Evolutionary conservation across 2,888 invertebrate species (phyloP), one percentile per base, ranked within the genome.

Genomic region (Ditula angustiorana): DNA sequence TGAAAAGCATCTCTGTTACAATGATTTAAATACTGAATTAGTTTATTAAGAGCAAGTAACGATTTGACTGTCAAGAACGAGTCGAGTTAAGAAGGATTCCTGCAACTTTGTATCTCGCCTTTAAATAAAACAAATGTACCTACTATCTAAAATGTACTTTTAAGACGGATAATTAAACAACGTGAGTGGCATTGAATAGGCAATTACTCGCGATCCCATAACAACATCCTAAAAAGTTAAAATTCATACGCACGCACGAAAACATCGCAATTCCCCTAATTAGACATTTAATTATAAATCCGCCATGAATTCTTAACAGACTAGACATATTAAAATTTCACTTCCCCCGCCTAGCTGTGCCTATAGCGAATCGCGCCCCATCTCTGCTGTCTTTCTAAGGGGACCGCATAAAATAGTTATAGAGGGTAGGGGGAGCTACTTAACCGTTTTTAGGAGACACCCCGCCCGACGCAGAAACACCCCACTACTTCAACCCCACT

Each of bases 401-500:
- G 92, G 91, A 90, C 92, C 88, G 82, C 90, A 92, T 92, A 92
- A 92, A 92, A 92, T 92, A 92, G 92, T 92, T 92, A 92, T 90
- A 88, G 87, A 87, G 88, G 84, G 86, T 80, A 83, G 89, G 88
- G 89, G 88, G 85, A 87, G 91, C 92, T 92, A 92, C 92, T 92
- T 92, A 91, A 90, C 91, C 90, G 92, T 92, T 92, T 92, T 92
- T 92, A 92, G 92, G 91, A 90, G 91, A 88, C 90, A 86, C 91
- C 92, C 92, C 90, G 72, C 86, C 85, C 85, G 80, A 78, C 84
- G 86, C 81, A 87, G 86, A 82, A 87, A 85, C 87, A 81, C 88
- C 88, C 86, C 80, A 77, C 86, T 82, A 81, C 88, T 86, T 85
- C 86, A 78, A 82, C 88, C 87, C 88, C 89, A 85, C 87, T 90